phyloP scores from a whole-genome alignment of 2,888 invertebrate species.

The Lochmaea capreae region DNA sequence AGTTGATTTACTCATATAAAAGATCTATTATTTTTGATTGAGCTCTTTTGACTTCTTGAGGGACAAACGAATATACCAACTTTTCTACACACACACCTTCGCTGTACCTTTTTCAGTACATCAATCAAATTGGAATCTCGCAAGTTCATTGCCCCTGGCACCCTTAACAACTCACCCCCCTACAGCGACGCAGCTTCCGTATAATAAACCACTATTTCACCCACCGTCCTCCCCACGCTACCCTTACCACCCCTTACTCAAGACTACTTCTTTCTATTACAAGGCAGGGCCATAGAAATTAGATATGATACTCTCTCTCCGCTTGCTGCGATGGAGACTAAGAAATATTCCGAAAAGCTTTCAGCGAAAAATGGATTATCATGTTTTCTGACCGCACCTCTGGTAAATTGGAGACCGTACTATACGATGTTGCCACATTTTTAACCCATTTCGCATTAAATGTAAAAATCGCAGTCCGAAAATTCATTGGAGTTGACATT shows the following conservation, averaged over 20 bases:
- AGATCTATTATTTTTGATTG: not conserved
- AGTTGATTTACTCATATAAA: not conserved
- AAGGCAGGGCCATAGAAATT: conserved; percentile 39
- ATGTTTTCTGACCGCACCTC: conserved; percentile 44
- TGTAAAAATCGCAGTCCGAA: not conserved
- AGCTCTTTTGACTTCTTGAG: not conserved
- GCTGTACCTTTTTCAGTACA: conserved; percentile 13
- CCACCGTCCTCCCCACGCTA: conserved; percentile 18
- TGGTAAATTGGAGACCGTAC: conserved; percentile 14
- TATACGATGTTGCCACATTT: conserved; percentile 16
- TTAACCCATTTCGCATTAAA: not conserved
- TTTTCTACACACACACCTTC: conserved; percentile 5
- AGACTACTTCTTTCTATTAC: conserved; percentile 33
- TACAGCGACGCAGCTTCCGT: conserved; percentile 44
- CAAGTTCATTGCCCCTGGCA: conserved; percentile 40
- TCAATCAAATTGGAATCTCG: conserved; percentile 35
- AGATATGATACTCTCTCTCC: conserved; percentile 38
- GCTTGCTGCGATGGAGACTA: conserved; percentile 28
- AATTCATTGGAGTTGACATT: not conserved
- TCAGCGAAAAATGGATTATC: conserved; percentile 46
- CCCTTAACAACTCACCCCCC: conserved; percentile 44
- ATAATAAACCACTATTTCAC: conserved; percentile 46
- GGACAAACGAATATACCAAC: not conserved
- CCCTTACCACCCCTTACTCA: conserved; percentile 10
- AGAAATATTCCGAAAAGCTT: conserved; percentile 46